Evolutionary conservation across 2,797 vertebrate genomes (phyloP), one percentile per base, ranked within the genome.

Genomic region (Chromobotia macracanthus): DNA sequence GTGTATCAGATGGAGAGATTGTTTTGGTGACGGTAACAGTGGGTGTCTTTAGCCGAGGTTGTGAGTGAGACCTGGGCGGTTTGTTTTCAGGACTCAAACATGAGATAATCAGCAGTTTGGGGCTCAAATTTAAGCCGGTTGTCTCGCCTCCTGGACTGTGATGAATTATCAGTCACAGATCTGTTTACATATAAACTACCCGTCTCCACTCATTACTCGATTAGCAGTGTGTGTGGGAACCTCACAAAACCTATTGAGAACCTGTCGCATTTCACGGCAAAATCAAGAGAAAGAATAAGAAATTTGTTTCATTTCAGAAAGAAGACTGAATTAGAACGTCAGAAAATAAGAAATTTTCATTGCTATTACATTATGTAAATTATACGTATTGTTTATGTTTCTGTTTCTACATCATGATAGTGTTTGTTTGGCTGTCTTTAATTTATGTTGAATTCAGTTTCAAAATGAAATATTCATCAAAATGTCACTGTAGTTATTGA

Each of bases 121-220:
- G 67, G 28, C n/a, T 63, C 15, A 7, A 51, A 80, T 80, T 81
- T 77, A 71, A 74, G 65, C 75, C 82, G 75, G 77, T 86, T 81
- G 73, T 67, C 64, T 86, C 75, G 84, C 80, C 75, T 69, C 56
- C 25, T 56, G 50, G 28, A 25, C 64, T 35, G 6, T 38, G 6
- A 35, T 64, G 73, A 58, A 55, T 76, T 66, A 78, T 81, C 46
- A 0, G 58, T 23, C 44, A 1, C 74, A 72, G 41, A 69, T 65
- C 21, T 66, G 61, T 66, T 48, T 80, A 46, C 65, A 46, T 66
- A 23, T 66, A 48, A 73, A 46, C 38, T 48, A 80, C 10, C 69
- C 7, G 19, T 38, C 16, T 55, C 46, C 28, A 28, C 44, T 56
- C 61, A 16, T 51, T 75, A 23, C 19, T 38, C 6, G 2, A 58